These are phyloP conservation scores for Marronus borbonicus DNA, from an alignment of 2,888 invertebrate species.

Conservation along the genomic window DNA sequence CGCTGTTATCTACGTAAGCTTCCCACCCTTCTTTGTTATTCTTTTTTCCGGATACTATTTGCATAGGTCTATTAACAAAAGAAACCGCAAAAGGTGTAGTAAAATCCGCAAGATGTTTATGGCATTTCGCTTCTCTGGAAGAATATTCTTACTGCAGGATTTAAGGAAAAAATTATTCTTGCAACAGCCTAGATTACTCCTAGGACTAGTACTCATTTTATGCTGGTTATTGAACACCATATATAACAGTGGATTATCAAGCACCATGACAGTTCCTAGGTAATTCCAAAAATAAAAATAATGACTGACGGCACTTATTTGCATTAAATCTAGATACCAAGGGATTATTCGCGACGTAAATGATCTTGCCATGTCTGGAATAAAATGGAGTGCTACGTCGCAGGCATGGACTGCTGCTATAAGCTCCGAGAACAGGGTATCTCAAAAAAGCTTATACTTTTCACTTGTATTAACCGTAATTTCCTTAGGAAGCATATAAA, in stretches of 20 bases:
- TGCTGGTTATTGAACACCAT: slow-evolving; percentile 76
- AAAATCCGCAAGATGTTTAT: background rate
- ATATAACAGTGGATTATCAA: slow-evolving; percentile 79
- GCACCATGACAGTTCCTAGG: slow-evolving; percentile 78
- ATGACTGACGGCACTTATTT: too few species aligned
- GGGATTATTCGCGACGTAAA: slow-evolving; percentile 76
- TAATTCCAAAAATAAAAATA: slow-evolving; percentile 51
- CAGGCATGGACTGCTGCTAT: slow-evolving; percentile 75
- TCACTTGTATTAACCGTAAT: background rate
- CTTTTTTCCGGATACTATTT: too few species aligned
- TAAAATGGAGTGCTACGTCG: slow-evolving; percentile 79
- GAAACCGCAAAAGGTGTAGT: background rate
- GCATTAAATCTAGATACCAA: slow-evolving; percentile 69
- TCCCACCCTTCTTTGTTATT: too few species aligned
- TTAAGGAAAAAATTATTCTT: background rate
- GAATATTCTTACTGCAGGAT: background rate
- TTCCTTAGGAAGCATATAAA: background rate
- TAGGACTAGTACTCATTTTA: slow-evolving; percentile 68
- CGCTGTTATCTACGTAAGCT: background rate
- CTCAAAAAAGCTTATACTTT: background rate
- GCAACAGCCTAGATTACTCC: slow-evolving; percentile 15
- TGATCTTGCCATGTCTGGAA: slow-evolving; percentile 74
- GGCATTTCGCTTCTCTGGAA: background rate
- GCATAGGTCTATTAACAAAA: background rate
- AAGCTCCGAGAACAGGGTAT: background rate